Evolutionary conservation across 2,113 vertebrate species (phyloP).

Genomic region (Zosterops japonicus): DNA sequence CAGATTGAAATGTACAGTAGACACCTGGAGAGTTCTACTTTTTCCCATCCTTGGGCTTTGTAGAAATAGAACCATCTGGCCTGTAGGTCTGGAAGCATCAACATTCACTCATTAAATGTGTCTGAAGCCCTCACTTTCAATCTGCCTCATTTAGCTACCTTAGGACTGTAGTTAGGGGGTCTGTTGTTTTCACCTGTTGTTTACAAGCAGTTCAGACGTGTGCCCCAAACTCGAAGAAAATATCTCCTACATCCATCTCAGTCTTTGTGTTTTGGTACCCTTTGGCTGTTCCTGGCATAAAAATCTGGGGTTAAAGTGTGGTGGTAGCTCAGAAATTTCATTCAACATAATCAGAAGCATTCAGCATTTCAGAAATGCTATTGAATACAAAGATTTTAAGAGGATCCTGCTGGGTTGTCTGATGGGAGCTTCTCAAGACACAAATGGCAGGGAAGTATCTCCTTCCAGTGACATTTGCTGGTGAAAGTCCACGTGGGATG

Average conservation of each 20-base stretch:
- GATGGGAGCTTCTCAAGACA: neutral
- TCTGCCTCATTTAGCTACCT: constrained; percentile 44
- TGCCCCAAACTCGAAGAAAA: neutral
- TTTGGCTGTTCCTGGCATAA: neutral
- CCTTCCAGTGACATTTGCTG: neutral
- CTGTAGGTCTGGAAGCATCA: constrained; percentile 66
- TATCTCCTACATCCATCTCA: neutral
- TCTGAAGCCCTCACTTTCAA: constrained; percentile 43
- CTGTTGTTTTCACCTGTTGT: neutral
- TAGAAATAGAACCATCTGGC: constrained; percentile 57
- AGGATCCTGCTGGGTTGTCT: neutral
- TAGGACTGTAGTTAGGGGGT: neutral
- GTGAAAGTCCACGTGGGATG: neutral
- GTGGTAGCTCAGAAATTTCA: neutral
- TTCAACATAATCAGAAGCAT: neutral
- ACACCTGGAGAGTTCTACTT: constrained; percentile 63
- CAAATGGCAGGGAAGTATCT: neutral
- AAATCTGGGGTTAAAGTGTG: neutral
- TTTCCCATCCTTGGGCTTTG: constrained; percentile 32
- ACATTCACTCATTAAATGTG: constrained; percentile 58
- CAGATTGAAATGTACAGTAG: constrained; percentile 57
- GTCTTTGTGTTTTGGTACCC: neutral
- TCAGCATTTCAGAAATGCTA: neutral
- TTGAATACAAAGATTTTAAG: neutral
- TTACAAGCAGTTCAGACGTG: neutral